Evolutionary conservation across 2,113 vertebrate species (phyloP).

Genomic region (Pseudopipra pipra): DNA sequence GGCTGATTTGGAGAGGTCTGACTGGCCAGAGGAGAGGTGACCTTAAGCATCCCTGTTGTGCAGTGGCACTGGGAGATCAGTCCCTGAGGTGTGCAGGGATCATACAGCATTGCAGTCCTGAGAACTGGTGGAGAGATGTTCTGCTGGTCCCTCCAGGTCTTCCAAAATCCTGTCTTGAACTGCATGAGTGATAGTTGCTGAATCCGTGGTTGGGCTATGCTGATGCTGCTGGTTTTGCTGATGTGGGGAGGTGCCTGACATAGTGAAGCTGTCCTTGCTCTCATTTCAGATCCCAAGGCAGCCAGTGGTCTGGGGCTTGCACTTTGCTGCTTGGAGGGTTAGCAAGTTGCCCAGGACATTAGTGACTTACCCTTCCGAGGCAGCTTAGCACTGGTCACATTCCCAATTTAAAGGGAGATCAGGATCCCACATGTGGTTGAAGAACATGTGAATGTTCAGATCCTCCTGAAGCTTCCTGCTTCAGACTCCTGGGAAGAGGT

Average conservation of each 20-base stretch:
- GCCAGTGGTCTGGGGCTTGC: background rate
- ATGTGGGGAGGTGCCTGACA: background rate
- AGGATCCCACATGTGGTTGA: background rate
- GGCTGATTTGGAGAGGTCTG: background rate
- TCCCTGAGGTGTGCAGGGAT: accelerated
- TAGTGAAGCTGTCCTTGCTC: background rate
- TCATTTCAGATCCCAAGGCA: background rate
- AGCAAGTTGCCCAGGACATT: background rate
- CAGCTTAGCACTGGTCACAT: background rate
- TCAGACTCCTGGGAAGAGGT: background rate
- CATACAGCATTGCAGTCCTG: accelerated
- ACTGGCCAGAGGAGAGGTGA: background rate
- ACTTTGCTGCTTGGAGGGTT: background rate
- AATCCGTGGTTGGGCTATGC: background rate
- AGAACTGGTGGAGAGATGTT: background rate
- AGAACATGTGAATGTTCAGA: background rate
- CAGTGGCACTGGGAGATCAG: accelerated
- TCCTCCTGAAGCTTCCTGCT: background rate
- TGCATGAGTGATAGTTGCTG: background rate
- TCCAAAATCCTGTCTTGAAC: background rate
- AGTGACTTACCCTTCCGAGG: background rate
- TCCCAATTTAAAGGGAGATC: background rate
- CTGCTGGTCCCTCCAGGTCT: background rate
- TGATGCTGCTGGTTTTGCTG: background rate
- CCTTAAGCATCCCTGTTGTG: background rate